Evolutionary conservation across 1,140 invertebrate species (phyloP).

Genomic region (Ctenoplectra terminalis): DNA sequence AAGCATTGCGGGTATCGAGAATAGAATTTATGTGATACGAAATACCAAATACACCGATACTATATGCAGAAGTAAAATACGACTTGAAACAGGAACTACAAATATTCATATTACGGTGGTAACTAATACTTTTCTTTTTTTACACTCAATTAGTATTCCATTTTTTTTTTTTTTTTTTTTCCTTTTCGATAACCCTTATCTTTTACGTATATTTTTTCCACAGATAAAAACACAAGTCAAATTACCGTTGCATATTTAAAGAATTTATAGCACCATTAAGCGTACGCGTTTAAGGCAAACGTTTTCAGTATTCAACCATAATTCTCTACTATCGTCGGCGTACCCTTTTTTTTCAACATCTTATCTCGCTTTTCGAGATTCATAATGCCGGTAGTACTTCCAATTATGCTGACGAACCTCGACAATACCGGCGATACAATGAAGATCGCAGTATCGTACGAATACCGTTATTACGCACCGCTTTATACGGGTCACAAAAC

Average conservation of each 20-base stretch:
- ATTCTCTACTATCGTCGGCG: neutral
- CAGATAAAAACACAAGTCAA: neutral
- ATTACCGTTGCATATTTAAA: neutral
- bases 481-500: constrained; percentile 68
- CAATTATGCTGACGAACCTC: constrained; percentile 31
- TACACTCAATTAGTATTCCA: neutral
- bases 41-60: neutral
- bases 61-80: neutral
- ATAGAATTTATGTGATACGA: neutral
- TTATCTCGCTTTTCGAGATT: neutral
- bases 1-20: no score
- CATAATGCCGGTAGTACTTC: neutral
- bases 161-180: no score
- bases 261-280: constrained; percentile 18
- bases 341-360: neutral
- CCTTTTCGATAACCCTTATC: neutral
- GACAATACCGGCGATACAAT: constrained; percentile 61
- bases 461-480: constrained; percentile 67
- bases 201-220: neutral
- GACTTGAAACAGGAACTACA: neutral
- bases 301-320: neutral
- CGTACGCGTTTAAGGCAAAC: neutral
- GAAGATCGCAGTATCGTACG: constrained; percentile 60
- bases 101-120: neutral
- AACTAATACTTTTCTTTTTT: neutral